A percentile compares a stretch with the other conserved stretches of the same genome.
These are phyloP conservation scores for Anarhynchus alexandrinus DNA, from an alignment of 2,113 vertebrate genomes.

Conservation along the genomic window DNA sequence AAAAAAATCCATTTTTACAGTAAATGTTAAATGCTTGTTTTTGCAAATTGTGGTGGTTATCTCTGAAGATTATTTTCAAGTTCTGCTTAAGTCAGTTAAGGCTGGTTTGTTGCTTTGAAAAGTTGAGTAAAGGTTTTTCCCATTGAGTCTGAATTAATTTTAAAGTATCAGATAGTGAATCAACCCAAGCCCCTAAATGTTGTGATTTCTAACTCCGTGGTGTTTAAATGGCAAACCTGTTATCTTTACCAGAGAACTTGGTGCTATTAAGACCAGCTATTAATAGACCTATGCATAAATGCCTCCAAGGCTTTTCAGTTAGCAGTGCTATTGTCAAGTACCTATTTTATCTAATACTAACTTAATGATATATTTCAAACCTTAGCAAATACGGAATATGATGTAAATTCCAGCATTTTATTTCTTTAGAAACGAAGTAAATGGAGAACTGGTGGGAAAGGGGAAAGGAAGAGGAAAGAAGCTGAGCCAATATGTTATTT, in stretches of 20 bases:
- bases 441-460: background rate
- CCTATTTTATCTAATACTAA: background rate
- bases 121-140: background rate
- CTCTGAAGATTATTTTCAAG: background rate
- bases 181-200: background rate
- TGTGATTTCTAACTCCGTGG: background rate
- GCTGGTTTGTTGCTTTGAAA: background rate
- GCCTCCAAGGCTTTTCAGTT: background rate
- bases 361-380: background rate
- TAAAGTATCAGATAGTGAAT: background rate
- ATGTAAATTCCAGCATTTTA: background rate
- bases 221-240: background rate
- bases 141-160: background rate
- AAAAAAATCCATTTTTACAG: background rate
- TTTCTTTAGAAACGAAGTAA: background rate
- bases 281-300: background rate
- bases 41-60: background rate
- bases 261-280: background rate
- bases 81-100: background rate
- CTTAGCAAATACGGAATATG: background rate
- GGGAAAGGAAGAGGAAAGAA: background rate
- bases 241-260: background rate
- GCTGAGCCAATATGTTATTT: background rate
- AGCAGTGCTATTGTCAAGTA: background rate
- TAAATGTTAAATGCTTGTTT: background rate